These are phyloP conservation scores for Glaucidium brasilianum DNA, from an alignment of 2,113 vertebrate species.

Conservation along the genomic window DNA sequence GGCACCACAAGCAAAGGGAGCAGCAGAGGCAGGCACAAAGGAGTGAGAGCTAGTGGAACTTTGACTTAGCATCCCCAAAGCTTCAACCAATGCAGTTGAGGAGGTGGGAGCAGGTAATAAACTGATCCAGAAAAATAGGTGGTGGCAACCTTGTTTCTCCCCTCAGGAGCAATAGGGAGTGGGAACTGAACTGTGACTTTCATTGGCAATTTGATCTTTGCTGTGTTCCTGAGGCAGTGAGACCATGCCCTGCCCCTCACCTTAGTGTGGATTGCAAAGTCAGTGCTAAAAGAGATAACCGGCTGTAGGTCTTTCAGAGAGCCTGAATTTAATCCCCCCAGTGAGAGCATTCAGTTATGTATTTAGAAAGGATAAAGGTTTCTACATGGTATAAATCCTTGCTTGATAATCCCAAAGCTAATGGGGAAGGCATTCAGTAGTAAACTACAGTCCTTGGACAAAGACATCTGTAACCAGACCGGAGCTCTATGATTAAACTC, in stretches of 20 bases:
- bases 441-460: slow-evolving; percentile 60
- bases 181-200: slow-evolving; percentile 30
- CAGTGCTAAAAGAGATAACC: slow-evolving; percentile 56
- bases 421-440: slow-evolving; percentile 55
- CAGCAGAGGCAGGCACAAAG: not conserved
- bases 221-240: not conserved
- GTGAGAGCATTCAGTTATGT: slow-evolving; percentile 56
- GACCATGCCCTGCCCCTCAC: slow-evolving; percentile 61
- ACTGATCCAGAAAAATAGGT: not conserved
- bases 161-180: not conserved
- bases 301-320: slow-evolving; percentile 61
- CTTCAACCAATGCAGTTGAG: not conserved
- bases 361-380: slow-evolving; percentile 60
- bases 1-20: not conserved
- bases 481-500: slow-evolving; percentile 66
- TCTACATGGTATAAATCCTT: slow-evolving; percentile 59
- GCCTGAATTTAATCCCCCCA: slow-evolving; percentile 57
- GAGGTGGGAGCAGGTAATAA: not conserved
- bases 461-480: slow-evolving; percentile 67
- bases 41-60: not conserved
- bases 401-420: slow-evolving; percentile 64
- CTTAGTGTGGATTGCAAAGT: slow-evolving; percentile 42
- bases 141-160: not conserved
- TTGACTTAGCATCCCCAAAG: not conserved
- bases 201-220: slow-evolving; percentile 42